A percentile compares a stretch with the other conserved stretches of the same genome.
Conservation (phyloP, 1,140 invertebrate species). For the Drepana arcuata region DNA sequence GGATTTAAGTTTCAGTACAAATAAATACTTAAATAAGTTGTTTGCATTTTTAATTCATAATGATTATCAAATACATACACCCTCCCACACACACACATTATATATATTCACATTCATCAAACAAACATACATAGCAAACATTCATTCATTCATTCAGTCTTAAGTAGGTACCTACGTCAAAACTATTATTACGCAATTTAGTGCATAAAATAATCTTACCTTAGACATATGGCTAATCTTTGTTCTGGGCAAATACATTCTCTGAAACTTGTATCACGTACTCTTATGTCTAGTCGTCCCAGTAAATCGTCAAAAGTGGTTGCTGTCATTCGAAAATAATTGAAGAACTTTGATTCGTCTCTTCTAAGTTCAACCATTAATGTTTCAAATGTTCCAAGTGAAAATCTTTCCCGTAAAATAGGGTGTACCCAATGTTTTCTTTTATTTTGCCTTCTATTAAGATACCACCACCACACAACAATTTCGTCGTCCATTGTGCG, state of each 20-base stretch:
- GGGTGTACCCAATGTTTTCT: too few species aligned
- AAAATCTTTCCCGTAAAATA: too few species aligned
- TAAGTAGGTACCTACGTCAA: too few species aligned
- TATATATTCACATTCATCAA: background rate
- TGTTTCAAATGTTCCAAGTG: slow-evolving; percentile 4
- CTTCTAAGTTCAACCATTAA: slow-evolving; percentile 2
- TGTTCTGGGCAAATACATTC: too few species aligned
- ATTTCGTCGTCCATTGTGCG: slow-evolving; percentile 7
- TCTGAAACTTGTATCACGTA: too few species aligned
- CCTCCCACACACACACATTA: background rate
- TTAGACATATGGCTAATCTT: slow-evolving; percentile 16
- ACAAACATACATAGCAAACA: too few species aligned
- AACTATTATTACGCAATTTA: too few species aligned
- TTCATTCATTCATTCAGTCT: background rate
- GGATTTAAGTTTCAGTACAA: background rate
- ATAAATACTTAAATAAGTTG: background rate
- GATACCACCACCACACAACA: slow-evolving; percentile 7
- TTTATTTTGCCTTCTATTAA: slow-evolving; percentile 9
- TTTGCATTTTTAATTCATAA: background rate
- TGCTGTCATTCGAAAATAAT: background rate
- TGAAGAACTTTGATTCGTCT: too few species aligned
- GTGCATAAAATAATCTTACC: too few species aligned
- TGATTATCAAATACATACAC: background rate
- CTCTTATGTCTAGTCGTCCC: background rate
- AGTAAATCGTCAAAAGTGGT: background rate